phyloP scores from a whole-genome alignment of 2,113 vertebrate species.

The Melanerpes aurifrons region DNA sequence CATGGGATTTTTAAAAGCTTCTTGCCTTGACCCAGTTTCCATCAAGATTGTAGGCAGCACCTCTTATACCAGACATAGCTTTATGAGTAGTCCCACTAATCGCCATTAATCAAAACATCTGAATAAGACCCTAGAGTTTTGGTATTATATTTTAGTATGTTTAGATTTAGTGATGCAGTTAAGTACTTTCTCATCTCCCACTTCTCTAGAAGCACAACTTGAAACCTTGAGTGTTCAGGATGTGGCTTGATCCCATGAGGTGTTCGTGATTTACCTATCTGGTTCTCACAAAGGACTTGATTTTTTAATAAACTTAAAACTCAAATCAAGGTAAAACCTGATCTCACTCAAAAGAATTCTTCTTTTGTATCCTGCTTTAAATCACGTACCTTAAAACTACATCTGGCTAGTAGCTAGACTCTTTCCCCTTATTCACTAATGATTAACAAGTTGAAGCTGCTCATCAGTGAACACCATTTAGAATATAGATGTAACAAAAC shows the following conservation, averaged over 20 bases:
- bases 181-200: background rate
- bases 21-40: background rate
- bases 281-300: background rate
- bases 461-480: background rate
- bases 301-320: background rate
- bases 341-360: background rate
- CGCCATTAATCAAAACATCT: background rate
- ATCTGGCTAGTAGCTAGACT: background rate
- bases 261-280: background rate
- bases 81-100: background rate
- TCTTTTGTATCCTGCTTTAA: background rate
- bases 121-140: background rate
- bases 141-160: background rate
- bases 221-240: background rate
- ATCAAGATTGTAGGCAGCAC: rapidly evolving
- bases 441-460: background rate
- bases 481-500: background rate
- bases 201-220: background rate
- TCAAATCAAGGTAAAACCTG: background rate
- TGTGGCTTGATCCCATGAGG: rapidly evolving
- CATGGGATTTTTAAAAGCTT: background rate
- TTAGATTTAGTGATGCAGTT: background rate
- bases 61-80: background rate
- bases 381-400: background rate
- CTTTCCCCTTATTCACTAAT: background rate